Percentiles rank a stretch among this genome's conserved stretches.
These are phyloP conservation scores for Istiophorus platypterus DNA, from an alignment of 2,113 vertebrate species.

Conservation along the genomic window DNA sequence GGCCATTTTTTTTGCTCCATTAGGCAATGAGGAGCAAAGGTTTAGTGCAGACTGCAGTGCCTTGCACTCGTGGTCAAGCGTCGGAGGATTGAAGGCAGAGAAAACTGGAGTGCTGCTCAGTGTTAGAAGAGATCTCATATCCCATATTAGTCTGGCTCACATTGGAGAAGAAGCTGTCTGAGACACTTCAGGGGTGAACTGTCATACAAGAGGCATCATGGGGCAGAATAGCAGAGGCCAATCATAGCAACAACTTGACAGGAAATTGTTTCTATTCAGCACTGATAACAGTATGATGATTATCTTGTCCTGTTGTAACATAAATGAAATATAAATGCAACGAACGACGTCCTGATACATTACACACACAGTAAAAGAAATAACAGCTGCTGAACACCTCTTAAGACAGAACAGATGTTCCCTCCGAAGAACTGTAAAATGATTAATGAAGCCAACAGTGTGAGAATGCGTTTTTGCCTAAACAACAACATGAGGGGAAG, in stretches of 20 bases:
- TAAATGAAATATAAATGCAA: neutral
- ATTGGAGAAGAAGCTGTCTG: conserved; percentile 32
- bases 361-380: conserved; percentile 15
- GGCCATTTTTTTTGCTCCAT: conserved; percentile 76
- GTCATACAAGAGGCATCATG: conserved; percentile 27
- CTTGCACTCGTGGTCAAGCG: conserved; percentile 66
- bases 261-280: conserved; percentile 36
- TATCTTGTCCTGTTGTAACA: conserved; percentile 24
- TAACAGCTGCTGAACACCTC: conserved; percentile 17
- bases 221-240: conserved; percentile 28
- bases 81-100: conserved; percentile 54
- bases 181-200: conserved; percentile 48
- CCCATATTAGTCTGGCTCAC: conserved; percentile 59
- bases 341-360: conserved; percentile 1
- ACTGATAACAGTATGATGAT: conserved; percentile 29
- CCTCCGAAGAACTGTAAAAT: conserved; percentile 40
- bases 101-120: conserved; percentile 63
- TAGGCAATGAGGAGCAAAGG: conserved; percentile 75
- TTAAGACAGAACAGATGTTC: conserved; percentile 47
- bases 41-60: conserved; percentile 62
- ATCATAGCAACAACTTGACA: conserved; percentile 19
- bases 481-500: conserved; percentile 32
- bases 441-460: conserved; percentile 45
- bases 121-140: conserved; percentile 61
- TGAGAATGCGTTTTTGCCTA: conserved; percentile 24